Evolutionary conservation across 2,113 vertebrate genomes (phyloP), one percentile per base, ranked within the genome.

Genomic region (Glaucidium brasilianum): DNA sequence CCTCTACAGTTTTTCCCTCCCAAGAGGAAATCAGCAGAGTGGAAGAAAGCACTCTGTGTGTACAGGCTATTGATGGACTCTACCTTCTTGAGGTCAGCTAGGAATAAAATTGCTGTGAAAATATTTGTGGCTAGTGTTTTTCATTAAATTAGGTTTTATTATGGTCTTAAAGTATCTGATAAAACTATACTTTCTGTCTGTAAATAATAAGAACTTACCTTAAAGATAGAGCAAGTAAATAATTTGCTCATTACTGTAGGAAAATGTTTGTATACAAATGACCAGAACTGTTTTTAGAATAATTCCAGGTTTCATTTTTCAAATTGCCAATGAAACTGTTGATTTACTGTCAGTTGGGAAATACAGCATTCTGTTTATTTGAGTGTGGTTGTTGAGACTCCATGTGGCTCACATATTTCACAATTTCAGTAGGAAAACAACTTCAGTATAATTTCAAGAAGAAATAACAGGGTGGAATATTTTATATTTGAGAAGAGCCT

Each of bases 241-340:
- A 75, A 75, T 84, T 96, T 72, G 21, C 35, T 47, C 5, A 20
- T 75, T 47, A 37, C 49, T 87, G 63, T 30, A 60, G 37, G 52
- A 91, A 91, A 96, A 80, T 91, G 82, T 72, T 85, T 93, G 58
- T 75, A n/a, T 34, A 58, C 27, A 50, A n/a, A 56, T 92, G 56
- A 43, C 62, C 63, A 85, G 27, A 32, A 77, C 27, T 71, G 52
- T 41, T 75, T 90, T 92, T 60, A 93, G 71, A 76, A 43, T 88
- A 62, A 95, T 63, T 96, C 18, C 52, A 80, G 15, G 34, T 80
- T 80, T 86, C 29, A 45, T 64, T 78, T 90, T 78, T 72, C 15
- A 87, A 82, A 50, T 3, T 91, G 34, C 19, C 49, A 68, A 11
- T 78, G 49, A 68, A 88, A 25, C 47, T 92, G 47, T 77, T 96